Evolutionary conservation across 2,113 vertebrate species (phyloP), one percentile per base, ranked within the genome.

Genomic region (Corynorhinus townsendii): DNA sequence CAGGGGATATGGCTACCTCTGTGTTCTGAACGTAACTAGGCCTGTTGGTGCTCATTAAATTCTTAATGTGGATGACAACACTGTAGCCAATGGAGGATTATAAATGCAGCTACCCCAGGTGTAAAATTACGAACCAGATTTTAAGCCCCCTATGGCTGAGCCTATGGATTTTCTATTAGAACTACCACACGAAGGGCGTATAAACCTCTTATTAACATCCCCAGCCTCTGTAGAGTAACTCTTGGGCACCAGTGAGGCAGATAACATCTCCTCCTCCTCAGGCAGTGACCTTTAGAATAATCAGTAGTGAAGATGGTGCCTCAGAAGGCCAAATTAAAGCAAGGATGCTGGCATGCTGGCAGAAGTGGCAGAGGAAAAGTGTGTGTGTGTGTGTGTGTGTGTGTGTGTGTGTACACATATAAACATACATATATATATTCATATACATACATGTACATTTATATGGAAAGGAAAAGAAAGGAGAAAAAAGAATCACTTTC

Each of bases 21-120:
- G 52, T 24, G 76, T 30, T 91, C 71, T 54, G 64, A 20, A 22
- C 47, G 69, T 91, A 90, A 90, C 54, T 38, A 81, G 86, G 80
- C 66, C 89, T 87, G 38, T 38, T 90, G 93, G 43, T 92, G 64
- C 69, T 95, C 88, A 76, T 95, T 96, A 94, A 90, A 96, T 73
- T 80, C 93, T 95, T 93, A 88, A 64, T 77, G 56, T 88, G 87
- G 79, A 80, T 92, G 93, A 91, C 49, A 91, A 66, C 52, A 71
- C 19, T 38, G 28, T 19, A 75, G 56, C 47, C 11, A 0, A 66
- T 68, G n/a, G 88, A 84, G 68, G 47, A 49, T 92, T 90, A 73
- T 76, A 79, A 86, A 95, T 49, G 88, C 43, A 90, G 71, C 54
- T 54, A 66, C 22, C 28, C 47, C 43, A 62, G 81, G 52, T 92